Conservation (phyloP, 35 echinoderm and acorn worm genomes). For the Ptychodera flava region DNA sequence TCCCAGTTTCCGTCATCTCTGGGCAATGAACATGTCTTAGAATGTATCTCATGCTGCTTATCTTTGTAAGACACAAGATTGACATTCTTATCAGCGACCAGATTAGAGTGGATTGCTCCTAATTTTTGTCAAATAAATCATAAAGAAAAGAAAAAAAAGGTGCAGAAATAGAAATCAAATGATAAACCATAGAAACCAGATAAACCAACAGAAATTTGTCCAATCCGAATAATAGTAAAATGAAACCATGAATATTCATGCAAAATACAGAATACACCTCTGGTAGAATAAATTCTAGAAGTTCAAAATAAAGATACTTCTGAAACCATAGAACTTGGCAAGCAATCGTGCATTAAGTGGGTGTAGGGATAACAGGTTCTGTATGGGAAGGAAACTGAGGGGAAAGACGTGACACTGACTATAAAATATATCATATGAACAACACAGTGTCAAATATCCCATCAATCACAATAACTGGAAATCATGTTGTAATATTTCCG, state of each 20-base stretch:
- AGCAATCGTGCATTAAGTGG: conserved; percentile 1
- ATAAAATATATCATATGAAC: no score
- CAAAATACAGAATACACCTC: no score
- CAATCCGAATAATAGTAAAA: no score
- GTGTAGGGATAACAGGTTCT: neutral
- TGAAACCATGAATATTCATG: no score
- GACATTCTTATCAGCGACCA: neutral
- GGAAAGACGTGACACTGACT: conserved; percentile 7
- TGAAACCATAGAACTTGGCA: neutral
- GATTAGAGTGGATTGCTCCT: neutral
- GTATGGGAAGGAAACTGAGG: neutral
- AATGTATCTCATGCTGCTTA: conserved; percentile 63
- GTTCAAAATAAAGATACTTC: no score
- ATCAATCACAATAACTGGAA: no score
- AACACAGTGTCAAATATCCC: no score
- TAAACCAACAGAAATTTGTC: no score
- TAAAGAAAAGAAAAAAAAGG: neutral
- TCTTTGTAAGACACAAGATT: neutral
- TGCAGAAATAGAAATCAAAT: no score
- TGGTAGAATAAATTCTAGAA: no score
- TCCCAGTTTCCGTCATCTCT: conserved; percentile 67
- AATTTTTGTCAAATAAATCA: neutral
- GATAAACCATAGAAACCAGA: no score
- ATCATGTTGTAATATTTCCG: no score
- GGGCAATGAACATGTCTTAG: conserved; percentile 85